Evolutionary conservation across 2,888 invertebrate species (phyloP), one percentile per base, ranked within the genome.

Genomic region (Subacronicta megacephala): DNA sequence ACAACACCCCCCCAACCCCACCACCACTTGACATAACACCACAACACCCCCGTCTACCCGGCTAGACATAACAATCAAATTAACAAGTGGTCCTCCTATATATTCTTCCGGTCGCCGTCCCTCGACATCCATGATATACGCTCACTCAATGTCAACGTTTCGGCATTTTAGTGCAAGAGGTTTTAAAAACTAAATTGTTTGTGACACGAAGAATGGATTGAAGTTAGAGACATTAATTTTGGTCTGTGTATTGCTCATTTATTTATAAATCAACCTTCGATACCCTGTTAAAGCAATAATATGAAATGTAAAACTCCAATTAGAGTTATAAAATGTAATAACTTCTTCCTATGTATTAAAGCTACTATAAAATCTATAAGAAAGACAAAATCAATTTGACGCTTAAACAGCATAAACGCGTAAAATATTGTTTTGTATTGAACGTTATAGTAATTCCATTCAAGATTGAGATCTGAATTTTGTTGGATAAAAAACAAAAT

Each of bases 201-300:
- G 46, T 59, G 63, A 53, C 12, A 49, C 42, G 40, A 18, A 36
- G 13, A 7, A 33, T 18, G 47, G 43, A 40, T 40, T 49, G 44
- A 50, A 29, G 37, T 47, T 36, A 37, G 33, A 38, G 46, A 36
- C 26, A 52, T 60, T 40, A 56, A 35, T 23, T 42, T 49, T 44
- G 35, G 46, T 52, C 52, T 40, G 45, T 51, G 36, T 55, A 71
- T 35, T 56, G 72, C 57, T 71, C 54, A 60, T 69, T 51, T 55
- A n/a, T 13, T 53, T 56, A 20, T 26, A 44, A 51, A 54, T 45
- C 45, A 53, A 59, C 36, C 53, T 51, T 58, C 31, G 57, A 59
- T 67, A 59, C 63, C 63, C 66, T 66, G 46, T 53, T 41, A 63
- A 56, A 73, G 72, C 76, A 75, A 75, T 73, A 68, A 71, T 45